A percentile compares a stretch with the other conserved stretches of the same genome.
Evolutionary conservation across 2,888 invertebrate genomes (phyloP).

Genomic region (Dolichomitus sp.): DNA sequence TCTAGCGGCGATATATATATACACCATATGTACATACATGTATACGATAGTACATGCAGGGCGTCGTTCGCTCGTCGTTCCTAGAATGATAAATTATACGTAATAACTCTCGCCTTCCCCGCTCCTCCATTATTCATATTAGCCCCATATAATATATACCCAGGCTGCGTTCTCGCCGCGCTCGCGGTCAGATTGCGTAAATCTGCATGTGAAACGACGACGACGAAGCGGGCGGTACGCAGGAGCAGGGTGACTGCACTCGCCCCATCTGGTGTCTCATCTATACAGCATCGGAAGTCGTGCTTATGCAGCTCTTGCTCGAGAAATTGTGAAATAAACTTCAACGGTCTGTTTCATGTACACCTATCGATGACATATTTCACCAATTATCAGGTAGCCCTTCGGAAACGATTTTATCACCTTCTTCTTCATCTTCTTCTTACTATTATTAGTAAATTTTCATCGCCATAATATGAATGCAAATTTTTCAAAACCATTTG

Average conservation of each 20-base stretch:
- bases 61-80: slow-evolving; percentile 58
- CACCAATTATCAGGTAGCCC: neutral
- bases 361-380: slow-evolving; percentile 12
- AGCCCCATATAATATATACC: slow-evolving; percentile 66
- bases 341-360: neutral
- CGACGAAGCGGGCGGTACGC: slow-evolving; percentile 38
- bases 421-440: too few relatives aligned
- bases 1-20: slow-evolving; percentile 13
- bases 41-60: slow-evolving; percentile 33
- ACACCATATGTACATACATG: slow-evolving; percentile 12
- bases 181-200: slow-evolving; percentile 67
- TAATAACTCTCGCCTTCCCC: slow-evolving; percentile 69
- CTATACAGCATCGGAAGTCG: slow-evolving; percentile 23
- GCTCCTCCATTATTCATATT: slow-evolving; percentile 69
- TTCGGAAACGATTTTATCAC: neutral
- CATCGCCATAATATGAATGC: neutral
- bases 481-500: neutral
- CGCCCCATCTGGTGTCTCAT: slow-evolving; percentile 37
- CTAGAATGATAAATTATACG: slow-evolving; percentile 69
- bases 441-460: neutral
- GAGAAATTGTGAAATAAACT: slow-evolving; percentile 2
- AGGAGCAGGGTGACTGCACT: slow-evolving; percentile 38
- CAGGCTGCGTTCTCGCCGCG: slow-evolving; percentile 33
- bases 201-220: slow-evolving; percentile 68
- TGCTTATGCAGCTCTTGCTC: neutral